Percentiles rank a stretch among this genome's conserved stretches.
Evolutionary conservation across 2,797 vertebrate genomes (phyloP).

Genomic region (Enteromius mattozi): DNA sequence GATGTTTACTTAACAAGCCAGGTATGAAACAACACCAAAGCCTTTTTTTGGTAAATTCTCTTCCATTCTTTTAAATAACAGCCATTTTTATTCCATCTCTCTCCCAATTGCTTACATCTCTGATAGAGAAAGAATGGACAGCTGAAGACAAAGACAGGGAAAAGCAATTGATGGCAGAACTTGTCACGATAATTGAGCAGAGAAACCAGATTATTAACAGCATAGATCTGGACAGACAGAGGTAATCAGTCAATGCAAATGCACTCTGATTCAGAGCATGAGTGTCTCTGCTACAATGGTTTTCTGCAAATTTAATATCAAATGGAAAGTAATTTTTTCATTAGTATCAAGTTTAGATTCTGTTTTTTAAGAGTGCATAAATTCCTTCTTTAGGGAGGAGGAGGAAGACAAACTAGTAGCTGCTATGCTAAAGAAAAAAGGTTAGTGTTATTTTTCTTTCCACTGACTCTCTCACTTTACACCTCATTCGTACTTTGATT

Average conservation of each 20-base stretch:
- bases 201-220: constrained; percentile 95
- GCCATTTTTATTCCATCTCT: neutral
- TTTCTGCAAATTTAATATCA: neutral
- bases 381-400: constrained; percentile 85
- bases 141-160: constrained; percentile 92
- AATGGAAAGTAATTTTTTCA: neutral
- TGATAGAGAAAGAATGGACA: constrained; percentile 94
- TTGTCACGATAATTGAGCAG: constrained; percentile 95
- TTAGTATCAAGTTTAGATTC: neutral
- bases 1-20: constrained; percentile 98
- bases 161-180: constrained; percentile 91
- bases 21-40: constrained; percentile 72
- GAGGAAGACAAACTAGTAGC: constrained; percentile 96
- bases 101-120: neutral
- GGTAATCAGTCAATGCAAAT: constrained; percentile 72
- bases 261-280: neutral
- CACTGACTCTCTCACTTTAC: neutral
- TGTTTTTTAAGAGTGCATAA: neutral
- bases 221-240: constrained; percentile 96
- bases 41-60: neutral
- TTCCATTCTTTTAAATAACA: neutral
- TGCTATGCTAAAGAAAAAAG: constrained; percentile 95
- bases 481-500: neutral
- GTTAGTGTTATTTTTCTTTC: constrained; percentile 70
- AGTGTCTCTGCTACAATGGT: neutral